A percentile compares a stretch with the other conserved stretches of the same genome.
Evolutionary conservation across 1,140 invertebrate genomes (phyloP).

Genomic region (Drosophila triauraria): DNA sequence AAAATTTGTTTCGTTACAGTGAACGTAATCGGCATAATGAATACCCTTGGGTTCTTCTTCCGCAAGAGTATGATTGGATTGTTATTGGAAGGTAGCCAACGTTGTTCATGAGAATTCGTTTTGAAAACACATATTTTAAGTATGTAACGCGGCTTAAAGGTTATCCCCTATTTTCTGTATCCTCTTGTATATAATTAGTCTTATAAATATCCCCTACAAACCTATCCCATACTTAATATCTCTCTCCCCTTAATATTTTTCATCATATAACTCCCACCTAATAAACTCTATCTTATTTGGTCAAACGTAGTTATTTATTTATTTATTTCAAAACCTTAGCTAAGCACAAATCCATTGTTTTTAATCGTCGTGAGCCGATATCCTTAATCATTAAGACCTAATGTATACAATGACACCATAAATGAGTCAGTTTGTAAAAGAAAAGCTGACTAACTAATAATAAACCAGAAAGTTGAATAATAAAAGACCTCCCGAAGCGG

Average conservation of each 20-base stretch:
- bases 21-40: background rate
- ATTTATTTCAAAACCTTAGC: background rate
- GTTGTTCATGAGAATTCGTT: background rate
- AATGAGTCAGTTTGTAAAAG: background rate
- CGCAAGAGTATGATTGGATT: background rate
- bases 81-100: background rate
- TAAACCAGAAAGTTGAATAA: constrained; percentile 10
- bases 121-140: background rate
- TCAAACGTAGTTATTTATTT: background rate
- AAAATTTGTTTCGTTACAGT: background rate
- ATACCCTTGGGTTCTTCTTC: background rate
- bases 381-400: background rate
- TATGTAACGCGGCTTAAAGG: too few species aligned
- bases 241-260: background rate
- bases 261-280: background rate
- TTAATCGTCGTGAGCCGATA: background rate
- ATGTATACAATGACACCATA: constrained; percentile 9
- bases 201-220: background rate
- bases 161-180: background rate
- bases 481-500: background rate
- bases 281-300: background rate
- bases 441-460: constrained; percentile 4
- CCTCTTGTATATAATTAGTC: too few species aligned
- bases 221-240: too few species aligned
- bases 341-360: background rate